These are phyloP conservation scores for Magallana angulata DNA, from an alignment of 1,140 invertebrate genomes.

Conservation along the genomic window DNA sequence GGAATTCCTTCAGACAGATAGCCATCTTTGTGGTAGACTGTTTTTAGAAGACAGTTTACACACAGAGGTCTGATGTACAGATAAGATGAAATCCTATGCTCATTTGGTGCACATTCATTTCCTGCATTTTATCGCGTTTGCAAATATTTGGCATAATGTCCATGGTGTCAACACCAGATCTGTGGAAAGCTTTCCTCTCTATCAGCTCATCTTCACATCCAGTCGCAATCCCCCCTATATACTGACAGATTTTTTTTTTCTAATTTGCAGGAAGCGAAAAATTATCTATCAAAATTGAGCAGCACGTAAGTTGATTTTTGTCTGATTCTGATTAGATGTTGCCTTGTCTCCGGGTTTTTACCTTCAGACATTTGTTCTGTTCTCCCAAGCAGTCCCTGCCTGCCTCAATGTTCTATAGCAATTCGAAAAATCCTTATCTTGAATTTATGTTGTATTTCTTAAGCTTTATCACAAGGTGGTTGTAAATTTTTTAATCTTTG, in stretches of 20 bases:
- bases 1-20: not conserved
- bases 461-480: conserved; percentile 29
- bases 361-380: not conserved
- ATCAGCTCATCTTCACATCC: conserved; percentile 30
- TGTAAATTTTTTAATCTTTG: conserved; percentile 22
- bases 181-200: conserved; percentile 19
- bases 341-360: conserved; percentile 32
- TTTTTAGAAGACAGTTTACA: conserved; percentile 12
- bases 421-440: conserved; percentile 26
- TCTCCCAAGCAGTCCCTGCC: not conserved
- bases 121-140: conserved; percentile 17
- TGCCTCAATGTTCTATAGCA: not conserved
- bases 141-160: conserved; percentile 34
- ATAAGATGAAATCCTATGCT: conserved; percentile 15
- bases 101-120: conserved; percentile 20
- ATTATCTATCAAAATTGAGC: conserved; percentile 49
- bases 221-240: not conserved
- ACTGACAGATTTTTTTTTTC: conserved; percentile 36
- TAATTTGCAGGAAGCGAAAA: conserved; percentile 53
- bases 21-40: not conserved
- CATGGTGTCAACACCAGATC: conserved; percentile 32
- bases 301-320: conserved; percentile 49
- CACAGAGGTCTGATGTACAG: conserved; percentile 8
- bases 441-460: conserved; percentile 31
- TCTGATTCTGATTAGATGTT: conserved; percentile 30